A percentile compares a stretch with the other conserved stretches of the same genome.
Evolutionary conservation across 2,797 vertebrate genomes (phyloP).

Genomic region (Loris lydekkerianus): DNA sequence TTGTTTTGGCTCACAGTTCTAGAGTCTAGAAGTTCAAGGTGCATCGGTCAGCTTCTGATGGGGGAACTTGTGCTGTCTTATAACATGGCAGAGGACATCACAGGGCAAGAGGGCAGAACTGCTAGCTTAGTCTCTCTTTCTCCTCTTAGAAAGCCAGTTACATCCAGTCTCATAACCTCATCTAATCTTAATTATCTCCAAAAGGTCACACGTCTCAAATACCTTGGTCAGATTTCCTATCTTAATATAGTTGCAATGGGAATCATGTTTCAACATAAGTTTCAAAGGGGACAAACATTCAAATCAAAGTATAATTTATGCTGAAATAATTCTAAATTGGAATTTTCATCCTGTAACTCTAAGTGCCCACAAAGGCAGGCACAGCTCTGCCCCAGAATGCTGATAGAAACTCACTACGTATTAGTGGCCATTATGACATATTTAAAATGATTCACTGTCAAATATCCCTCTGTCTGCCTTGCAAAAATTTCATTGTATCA

Average conservation of each 20-base stretch:
- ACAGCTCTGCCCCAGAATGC: neutral
- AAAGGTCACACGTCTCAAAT: neutral
- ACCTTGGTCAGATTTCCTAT: neutral
- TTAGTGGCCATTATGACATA: neutral
- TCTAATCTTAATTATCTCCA: neutral
- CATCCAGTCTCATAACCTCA: too few species aligned
- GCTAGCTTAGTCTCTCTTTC: neutral
- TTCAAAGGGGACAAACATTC: neutral
- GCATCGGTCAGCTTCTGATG: neutral
- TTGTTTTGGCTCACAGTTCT: neutral
- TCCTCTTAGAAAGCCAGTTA: neutral
- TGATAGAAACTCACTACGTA: neutral
- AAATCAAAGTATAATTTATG: neutral
- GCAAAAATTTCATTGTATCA: neutral
- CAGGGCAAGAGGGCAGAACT: neutral
- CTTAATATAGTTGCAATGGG: neutral
- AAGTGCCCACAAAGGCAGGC: neutral
- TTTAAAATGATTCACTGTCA: neutral
- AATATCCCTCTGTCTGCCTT: neutral
- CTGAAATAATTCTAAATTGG: neutral
- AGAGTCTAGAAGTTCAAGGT: neutral
- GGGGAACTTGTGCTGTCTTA: neutral
- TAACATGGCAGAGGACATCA: neutral
- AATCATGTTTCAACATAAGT: neutral
- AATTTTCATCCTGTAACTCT: neutral